Conservation (phyloP, 1,140 invertebrate species). For the Hypothenemus hampei region DNA sequence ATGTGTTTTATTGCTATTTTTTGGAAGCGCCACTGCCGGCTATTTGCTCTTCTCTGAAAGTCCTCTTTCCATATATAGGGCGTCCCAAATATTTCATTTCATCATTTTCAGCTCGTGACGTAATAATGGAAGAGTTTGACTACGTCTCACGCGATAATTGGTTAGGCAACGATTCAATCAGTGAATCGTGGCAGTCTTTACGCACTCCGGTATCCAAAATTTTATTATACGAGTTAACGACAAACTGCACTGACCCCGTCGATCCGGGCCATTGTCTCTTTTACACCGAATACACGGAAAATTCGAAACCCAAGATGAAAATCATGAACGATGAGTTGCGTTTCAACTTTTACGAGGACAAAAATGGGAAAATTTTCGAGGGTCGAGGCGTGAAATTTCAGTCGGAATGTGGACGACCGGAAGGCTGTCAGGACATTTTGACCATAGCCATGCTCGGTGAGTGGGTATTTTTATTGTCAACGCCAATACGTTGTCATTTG, state of each 20-base stretch:
- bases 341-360: slow-evolving; percentile 13
- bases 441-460: slow-evolving; percentile 8
- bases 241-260: slow-evolving; percentile 4
- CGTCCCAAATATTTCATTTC: too few species aligned
- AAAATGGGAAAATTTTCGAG: slow-evolving; percentile 11
- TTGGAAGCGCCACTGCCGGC: background rate
- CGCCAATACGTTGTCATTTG: background rate
- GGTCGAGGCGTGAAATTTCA: slow-evolving; percentile 13
- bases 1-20: background rate
- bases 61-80: too few species aligned
- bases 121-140: slow-evolving; percentile 19
- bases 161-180: background rate
- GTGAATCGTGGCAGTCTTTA: background rate
- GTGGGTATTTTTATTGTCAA: background rate
- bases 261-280: background rate
- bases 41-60: slow-evolving; percentile 3
- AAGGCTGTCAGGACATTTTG: slow-evolving; percentile 1
- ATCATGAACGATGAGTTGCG: slow-evolving; percentile 2
- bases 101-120: slow-evolving; percentile 3
- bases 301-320: slow-evolving; percentile 5
- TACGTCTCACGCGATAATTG: slow-evolving; percentile 8
- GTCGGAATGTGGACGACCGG: slow-evolving; percentile 4
- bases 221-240: slow-evolving; percentile 1
- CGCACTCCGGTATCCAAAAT: slow-evolving; percentile 1
- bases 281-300: slow-evolving; percentile 3